Evolutionary conservation across 2,888 invertebrate species (phyloP).

Genomic region (Philopedon plagiatum): DNA sequence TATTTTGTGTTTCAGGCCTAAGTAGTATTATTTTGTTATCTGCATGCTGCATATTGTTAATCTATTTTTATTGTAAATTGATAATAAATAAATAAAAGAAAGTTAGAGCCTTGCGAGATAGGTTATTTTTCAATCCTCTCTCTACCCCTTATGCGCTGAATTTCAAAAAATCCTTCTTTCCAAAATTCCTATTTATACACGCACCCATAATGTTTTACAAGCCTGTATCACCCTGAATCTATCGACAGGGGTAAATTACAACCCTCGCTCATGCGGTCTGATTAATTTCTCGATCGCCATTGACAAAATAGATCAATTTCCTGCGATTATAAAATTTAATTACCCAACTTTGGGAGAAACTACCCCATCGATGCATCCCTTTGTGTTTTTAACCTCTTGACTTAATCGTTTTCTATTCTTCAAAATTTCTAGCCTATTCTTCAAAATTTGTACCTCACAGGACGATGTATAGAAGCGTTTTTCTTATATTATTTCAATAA

Average conservation of each 20-base stretch:
- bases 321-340: constrained; percentile 47
- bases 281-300: constrained; percentile 32
- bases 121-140: too few species aligned
- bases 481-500: constrained; percentile 34
- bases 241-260: constrained; percentile 27
- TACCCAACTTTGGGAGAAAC: constrained; percentile 39
- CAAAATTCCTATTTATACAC: too few species aligned
- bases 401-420: constrained; percentile 51
- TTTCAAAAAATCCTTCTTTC: too few species aligned
- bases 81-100: too few species aligned
- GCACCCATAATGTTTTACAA: too few species aligned
- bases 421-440: constrained; percentile 47
- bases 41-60: too few species aligned
- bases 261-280: constrained; percentile 13
- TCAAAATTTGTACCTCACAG: constrained; percentile 46
- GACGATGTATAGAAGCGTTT: constrained; percentile 41
- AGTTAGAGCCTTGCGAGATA: too few species aligned
- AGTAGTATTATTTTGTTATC: too few species aligned
- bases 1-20: too few species aligned
- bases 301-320: constrained; percentile 50
- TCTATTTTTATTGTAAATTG: too few species aligned
- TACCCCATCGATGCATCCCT: constrained; percentile 42
- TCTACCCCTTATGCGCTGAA: too few species aligned
- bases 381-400: constrained; percentile 45
- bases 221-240: constrained; percentile 27